Evolutionary conservation across 2,113 vertebrate genomes (phyloP), one percentile per base, ranked within the genome.

Genomic region (Apistogramma diplotaenia): DNA sequence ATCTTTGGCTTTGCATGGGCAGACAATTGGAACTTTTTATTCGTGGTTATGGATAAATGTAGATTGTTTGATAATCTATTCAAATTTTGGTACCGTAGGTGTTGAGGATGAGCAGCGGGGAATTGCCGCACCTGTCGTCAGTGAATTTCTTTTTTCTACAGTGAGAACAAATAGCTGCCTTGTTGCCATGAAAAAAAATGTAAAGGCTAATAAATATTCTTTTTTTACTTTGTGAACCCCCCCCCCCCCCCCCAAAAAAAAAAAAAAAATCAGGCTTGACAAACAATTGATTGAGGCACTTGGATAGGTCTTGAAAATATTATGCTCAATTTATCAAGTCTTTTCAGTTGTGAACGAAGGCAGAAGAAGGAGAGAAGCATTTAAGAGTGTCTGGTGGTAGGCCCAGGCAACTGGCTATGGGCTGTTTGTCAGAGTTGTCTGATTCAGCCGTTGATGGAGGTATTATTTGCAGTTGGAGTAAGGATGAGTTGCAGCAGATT

Each of bases 391-490:
- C 81, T 89, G 87, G 88, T 85, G 75, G 6, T 0, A 12, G 82
- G 88, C 88, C 89, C 88, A 77, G 91, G 25, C 40, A 7, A 15
- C 76, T 58, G 73, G 74, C 85, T 87, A 62, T 55, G 76, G 79
- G 73, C 75, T 76, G 85, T 89, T 92, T 88, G 79, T 89, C 85
- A 58, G 78, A 76, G 74, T 87, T 79, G 77, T 82, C 84, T 67
- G 83, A 86, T 87, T 86, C 79, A 67, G 53, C 72, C 19, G 25
- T 40, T 87, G 85, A 90, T 90, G 85, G 90, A 87, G 76, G 86
- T 87, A 85, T 93, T 92, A 93, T 92, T 89, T 89, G 82, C 76
- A 54, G 82, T 82, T 65, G 82, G 54, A 89, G 87, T 78, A 16
- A 46, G 82, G 85, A 87, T 88, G 87, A 79, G 79, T 87, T 81